Percentiles rank a stretch among this genome's conserved stretches.
These are phyloP conservation scores for Meiosimyza platycephala DNA, from an alignment of 2,888 invertebrate genomes.

Conservation along the genomic window DNA sequence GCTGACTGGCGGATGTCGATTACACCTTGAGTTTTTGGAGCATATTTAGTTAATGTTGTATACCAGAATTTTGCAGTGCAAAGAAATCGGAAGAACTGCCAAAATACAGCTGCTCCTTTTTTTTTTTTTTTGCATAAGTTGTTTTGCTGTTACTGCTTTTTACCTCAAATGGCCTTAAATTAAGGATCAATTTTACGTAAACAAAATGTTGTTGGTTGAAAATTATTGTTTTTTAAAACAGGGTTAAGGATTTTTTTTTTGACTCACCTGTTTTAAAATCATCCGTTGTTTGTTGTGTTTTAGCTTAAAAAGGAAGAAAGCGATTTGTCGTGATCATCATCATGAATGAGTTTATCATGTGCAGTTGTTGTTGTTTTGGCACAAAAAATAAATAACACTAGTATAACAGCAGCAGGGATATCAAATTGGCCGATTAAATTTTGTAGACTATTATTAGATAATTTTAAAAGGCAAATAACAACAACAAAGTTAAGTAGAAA, in stretches of 20 bases:
- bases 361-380: neutral
- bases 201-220: slow-evolving; percentile 6
- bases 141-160: neutral
- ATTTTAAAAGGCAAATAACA: neutral
- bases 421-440: no score
- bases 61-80: neutral
- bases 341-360: slow-evolving; percentile 16
- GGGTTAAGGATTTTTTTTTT: no score
- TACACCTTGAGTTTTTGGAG: slow-evolving; percentile 50
- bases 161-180: neutral
- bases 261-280: no score
- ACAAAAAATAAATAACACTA: neutral
- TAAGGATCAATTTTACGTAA: slow-evolving; percentile 16
- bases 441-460: no score
- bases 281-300: neutral
- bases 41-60: slow-evolving; percentile 23
- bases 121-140: slow-evolving; percentile 46
- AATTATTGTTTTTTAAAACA: neutral
- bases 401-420: neutral
- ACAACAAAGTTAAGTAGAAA: neutral
- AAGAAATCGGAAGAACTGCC: slow-evolving; percentile 36
- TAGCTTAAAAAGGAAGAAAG: slow-evolving; percentile 9
- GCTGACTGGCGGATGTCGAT: slow-evolving; percentile 52
- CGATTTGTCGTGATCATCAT: slow-evolving; percentile 12
- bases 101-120: slow-evolving; percentile 52